phyloP scores from a whole-genome alignment of 2,797 vertebrate species.

The Babyrousa celebensis region DNA sequence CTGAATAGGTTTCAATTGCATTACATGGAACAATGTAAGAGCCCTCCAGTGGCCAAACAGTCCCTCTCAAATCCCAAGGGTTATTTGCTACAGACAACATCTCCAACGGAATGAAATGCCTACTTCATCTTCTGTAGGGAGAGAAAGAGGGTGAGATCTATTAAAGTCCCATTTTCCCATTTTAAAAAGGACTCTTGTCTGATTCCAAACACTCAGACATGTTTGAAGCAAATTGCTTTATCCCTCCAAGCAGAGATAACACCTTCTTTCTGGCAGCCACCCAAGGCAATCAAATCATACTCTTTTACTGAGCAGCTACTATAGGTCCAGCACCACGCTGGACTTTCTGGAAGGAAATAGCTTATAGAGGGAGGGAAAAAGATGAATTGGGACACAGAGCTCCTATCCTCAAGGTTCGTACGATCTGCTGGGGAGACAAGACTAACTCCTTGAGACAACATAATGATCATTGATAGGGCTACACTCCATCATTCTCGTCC shows the following conservation, averaged over 20 bases:
- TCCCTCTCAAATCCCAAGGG: constrained; percentile 79
- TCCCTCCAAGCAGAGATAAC: constrained; percentile 53
- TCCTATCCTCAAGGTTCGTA: background rate
- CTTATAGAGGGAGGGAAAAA: background rate
- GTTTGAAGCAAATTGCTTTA: constrained; percentile 72
- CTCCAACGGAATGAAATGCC: constrained; percentile 67
- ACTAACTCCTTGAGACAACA: background rate
- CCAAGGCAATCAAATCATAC: background rate
- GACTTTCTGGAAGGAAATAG: background rate
- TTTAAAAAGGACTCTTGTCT: constrained; percentile 76
- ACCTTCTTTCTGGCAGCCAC: constrained; percentile 54
- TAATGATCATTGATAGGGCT: background rate
- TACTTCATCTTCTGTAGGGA: constrained; percentile 65
- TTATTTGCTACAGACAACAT: constrained; percentile 44
- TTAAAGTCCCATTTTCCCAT: constrained; percentile 57
- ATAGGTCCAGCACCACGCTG: background rate
- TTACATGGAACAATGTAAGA: constrained; percentile 81
- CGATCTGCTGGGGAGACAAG: background rate
- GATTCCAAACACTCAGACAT: constrained; percentile 74
- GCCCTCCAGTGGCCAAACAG: constrained; percentile 86
- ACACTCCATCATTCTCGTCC: background rate
- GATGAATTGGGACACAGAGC: background rate
- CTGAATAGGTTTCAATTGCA: constrained; percentile 82
- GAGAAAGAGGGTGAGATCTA: constrained; percentile 66
- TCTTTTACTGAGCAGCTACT: constrained; percentile 16